A percentile compares a stretch with the other conserved stretches of the same genome.
Conservation (phyloP, 2,113 vertebrate genomes). For the Neodontobutis hainanensis region DNA sequence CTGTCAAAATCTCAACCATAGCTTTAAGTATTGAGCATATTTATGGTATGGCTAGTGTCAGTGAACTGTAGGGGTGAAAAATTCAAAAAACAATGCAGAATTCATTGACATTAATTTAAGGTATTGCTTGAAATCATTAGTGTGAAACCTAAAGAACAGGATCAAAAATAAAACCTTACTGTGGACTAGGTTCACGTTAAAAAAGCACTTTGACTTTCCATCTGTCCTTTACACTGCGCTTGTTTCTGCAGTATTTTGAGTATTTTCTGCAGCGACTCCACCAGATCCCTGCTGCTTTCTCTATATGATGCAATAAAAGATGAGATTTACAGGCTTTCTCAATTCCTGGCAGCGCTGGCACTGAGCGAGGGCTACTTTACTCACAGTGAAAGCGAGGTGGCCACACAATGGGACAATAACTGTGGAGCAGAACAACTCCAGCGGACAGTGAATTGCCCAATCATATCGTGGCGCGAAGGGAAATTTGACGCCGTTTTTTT, state of each 20-base stretch:
- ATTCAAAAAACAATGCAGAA: too few species aligned
- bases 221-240: too few species aligned
- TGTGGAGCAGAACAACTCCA: conserved; percentile 18
- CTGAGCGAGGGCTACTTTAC: background rate
- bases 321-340: conserved; percentile 21
- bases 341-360: conserved; percentile 21
- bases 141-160: too few species aligned
- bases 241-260: background rate
- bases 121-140: too few species aligned
- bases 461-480: conserved; percentile 29
- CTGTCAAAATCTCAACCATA: too few species aligned
- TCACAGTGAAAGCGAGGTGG: conserved; percentile 20
- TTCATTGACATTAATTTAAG: too few species aligned
- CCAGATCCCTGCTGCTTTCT: background rate
- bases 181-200: too few species aligned
- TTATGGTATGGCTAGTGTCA: too few species aligned
- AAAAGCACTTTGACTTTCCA: too few species aligned
- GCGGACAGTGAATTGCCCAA: conserved; percentile 39
- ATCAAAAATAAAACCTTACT: too few species aligned
- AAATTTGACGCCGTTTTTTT: conserved; percentile 20
- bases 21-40: too few species aligned
- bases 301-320: conserved; percentile 19
- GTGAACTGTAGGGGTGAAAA: too few species aligned
- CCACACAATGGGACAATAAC: conserved; percentile 7
- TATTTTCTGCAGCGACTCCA: background rate